Evolutionary conservation across 2,113 vertebrate species (phyloP).

Genomic region (Tor tambroides): DNA sequence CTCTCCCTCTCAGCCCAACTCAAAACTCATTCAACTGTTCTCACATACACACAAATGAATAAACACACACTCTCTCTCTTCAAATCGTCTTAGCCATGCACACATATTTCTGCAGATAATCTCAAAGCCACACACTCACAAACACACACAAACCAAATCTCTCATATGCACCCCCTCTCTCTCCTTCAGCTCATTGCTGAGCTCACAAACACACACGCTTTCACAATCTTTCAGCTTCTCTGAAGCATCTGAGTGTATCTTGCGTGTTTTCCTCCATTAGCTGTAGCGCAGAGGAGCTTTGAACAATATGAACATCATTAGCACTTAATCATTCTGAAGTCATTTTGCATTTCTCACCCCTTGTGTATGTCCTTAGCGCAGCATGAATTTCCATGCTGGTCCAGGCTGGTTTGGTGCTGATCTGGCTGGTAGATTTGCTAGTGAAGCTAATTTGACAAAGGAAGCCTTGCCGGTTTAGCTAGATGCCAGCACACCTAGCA

Average conservation of each 20-base stretch:
- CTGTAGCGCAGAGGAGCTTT: slow-evolving; percentile 30
- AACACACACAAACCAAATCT: slow-evolving; percentile 33
- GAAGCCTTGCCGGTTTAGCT: background rate
- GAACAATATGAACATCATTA: slow-evolving; percentile 45
- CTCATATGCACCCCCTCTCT: background rate
- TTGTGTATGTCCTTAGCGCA: slow-evolving; percentile 35
- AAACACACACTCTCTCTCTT: background rate
- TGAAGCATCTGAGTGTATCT: slow-evolving; percentile 31
- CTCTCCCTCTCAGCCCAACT: slow-evolving; percentile 39
- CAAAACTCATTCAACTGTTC: slow-evolving; percentile 31
- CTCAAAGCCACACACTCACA: slow-evolving; percentile 29
- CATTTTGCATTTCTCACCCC: slow-evolving; percentile 30
- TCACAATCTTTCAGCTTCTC: slow-evolving; percentile 15
- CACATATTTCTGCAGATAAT: slow-evolving; percentile 37
- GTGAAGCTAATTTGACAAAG: slow-evolving; percentile 13
- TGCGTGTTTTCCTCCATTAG: slow-evolving; percentile 42
- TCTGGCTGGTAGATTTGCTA: slow-evolving; percentile 17
- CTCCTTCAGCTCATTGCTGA: slow-evolving; percentile 29
- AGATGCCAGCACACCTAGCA: background rate
- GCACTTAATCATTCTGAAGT: slow-evolving; percentile 35
- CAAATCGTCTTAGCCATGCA: slow-evolving; percentile 27
- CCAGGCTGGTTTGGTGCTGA: slow-evolving; percentile 31
- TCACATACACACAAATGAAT: slow-evolving; percentile 22
- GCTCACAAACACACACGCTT: slow-evolving; percentile 29
- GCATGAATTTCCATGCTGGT: slow-evolving; percentile 30